phyloP scores from a whole-genome alignment of 2,797 vertebrate genomes.

The Chrosomus eos region DNA sequence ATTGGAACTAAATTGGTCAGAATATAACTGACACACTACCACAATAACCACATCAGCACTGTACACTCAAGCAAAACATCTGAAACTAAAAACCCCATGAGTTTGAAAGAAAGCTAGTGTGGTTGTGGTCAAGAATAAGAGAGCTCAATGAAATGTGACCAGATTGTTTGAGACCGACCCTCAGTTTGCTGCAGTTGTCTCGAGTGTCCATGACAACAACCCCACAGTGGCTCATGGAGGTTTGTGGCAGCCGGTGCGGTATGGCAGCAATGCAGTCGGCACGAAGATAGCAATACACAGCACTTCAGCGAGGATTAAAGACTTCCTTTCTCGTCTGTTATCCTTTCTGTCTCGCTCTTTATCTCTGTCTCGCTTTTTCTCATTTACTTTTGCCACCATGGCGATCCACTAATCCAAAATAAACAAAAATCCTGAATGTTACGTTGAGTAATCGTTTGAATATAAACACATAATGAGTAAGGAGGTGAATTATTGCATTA shows the following conservation, averaged over 20 bases:
- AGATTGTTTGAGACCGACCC: slow-evolving; percentile 55
- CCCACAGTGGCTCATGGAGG: slow-evolving; percentile 63
- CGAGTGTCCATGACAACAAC: slow-evolving; percentile 69
- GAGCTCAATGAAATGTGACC: slow-evolving; percentile 50
- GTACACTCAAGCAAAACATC: slow-evolving; percentile 22
- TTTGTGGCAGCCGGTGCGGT: slow-evolving; percentile 62
- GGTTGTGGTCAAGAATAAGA: slow-evolving; percentile 39
- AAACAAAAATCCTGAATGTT: slow-evolving; percentile 20
- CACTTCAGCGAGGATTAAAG: slow-evolving; percentile 62
- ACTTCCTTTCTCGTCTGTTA: slow-evolving; percentile 54
- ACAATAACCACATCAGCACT: slow-evolving; percentile 23
- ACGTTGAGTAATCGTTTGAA: background rate
- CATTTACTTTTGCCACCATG: slow-evolving; percentile 7
- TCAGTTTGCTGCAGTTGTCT: slow-evolving; percentile 67
- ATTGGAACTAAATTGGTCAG: slow-evolving; percentile 12
- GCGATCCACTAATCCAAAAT: slow-evolving; percentile 5
- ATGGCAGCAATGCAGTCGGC: slow-evolving; percentile 65
- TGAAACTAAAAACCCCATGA: slow-evolving; percentile 8
- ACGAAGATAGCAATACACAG: slow-evolving; percentile 51
- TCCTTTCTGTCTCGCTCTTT: slow-evolving; percentile 33
- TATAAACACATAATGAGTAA: slow-evolving; percentile 30
- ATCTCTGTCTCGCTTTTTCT: slow-evolving; percentile 24
- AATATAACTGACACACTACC: slow-evolving; percentile 6
- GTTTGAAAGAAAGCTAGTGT: slow-evolving; percentile 20
- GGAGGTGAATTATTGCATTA: slow-evolving; percentile 24